Conservation (phyloP, 35 echinoderm and acorn worm genomes). For the Diadema setosum region DNA sequence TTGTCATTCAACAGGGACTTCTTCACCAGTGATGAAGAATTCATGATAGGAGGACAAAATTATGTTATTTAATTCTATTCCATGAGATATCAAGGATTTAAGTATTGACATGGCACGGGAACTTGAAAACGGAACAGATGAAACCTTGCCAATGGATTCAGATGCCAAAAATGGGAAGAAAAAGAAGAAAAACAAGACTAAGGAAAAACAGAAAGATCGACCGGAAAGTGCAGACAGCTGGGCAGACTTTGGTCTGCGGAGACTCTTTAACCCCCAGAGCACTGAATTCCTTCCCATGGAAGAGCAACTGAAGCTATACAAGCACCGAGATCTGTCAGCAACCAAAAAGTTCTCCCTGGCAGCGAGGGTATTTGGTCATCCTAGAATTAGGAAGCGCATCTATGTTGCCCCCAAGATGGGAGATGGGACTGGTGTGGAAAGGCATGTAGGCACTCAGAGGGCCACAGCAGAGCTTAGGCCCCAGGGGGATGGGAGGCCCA, state of each 20-base stretch:
- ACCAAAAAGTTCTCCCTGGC: constrained; percentile 54
- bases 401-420: constrained; percentile 62
- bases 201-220: neutral
- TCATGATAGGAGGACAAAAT: no score
- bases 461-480: neutral
- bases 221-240: neutral
- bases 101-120: neutral
- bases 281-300: constrained; percentile 74
- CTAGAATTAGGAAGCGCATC: constrained; percentile 36
- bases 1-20: no score
- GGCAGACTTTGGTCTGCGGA: constrained; percentile 58
- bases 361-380: constrained; percentile 50
- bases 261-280: constrained; percentile 73
- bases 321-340: constrained; percentile 47
- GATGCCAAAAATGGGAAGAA: neutral
- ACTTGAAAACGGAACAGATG: neutral
- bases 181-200: neutral
- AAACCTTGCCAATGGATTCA: neutral
- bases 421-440: neutral
- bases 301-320: constrained; percentile 79
- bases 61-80: no score
- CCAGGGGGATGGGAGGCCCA: neutral
- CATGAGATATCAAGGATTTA: no score
- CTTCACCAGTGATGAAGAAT: no score
- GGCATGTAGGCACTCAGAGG: neutral